These are phyloP conservation scores for Drosophila jambulina DNA, from an alignment of 1,140 invertebrate species.

Conservation along the genomic window DNA sequence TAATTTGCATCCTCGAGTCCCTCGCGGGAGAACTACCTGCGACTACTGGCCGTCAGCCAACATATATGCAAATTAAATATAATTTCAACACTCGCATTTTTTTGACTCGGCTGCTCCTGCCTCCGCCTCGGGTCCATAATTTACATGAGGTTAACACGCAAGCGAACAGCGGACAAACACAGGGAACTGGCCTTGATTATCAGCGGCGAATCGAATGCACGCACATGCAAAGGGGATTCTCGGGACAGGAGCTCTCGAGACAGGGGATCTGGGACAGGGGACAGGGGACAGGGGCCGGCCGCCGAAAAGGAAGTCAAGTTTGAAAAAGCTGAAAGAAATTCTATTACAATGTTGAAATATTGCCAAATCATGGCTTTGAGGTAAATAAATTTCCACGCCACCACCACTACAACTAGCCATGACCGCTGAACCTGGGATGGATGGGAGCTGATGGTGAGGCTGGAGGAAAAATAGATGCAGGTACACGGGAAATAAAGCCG, in stretches of 20 bases:
- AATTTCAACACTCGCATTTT: slow-evolving; percentile 81
- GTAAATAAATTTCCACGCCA: slow-evolving; percentile 81
- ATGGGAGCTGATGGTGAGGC: slow-evolving; percentile 19
- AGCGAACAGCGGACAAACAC: slow-evolving; percentile 51
- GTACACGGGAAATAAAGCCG: slow-evolving; percentile 20
- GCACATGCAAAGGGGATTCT: slow-evolving; percentile 43
- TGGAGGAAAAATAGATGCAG: slow-evolving; percentile 30
- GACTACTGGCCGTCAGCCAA: slow-evolving; percentile 39
- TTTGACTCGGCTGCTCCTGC: slow-evolving; percentile 54
- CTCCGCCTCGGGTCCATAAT: slow-evolving; percentile 66
- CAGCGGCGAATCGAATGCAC: slow-evolving; percentile 68
- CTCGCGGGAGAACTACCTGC: slow-evolving; percentile 12
- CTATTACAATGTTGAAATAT: slow-evolving; percentile 83
- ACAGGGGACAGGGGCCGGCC: slow-evolving; percentile 9
- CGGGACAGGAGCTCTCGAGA: neutral
- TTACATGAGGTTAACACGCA: slow-evolving; percentile 82
- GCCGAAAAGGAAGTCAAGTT: slow-evolving; percentile 60
- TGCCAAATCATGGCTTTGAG: slow-evolving; percentile 80
- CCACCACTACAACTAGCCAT: slow-evolving; percentile 54
- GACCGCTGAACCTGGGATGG: slow-evolving; percentile 70
- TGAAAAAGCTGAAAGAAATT: slow-evolving; percentile 69
- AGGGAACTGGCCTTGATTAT: slow-evolving; percentile 75
- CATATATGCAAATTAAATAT: slow-evolving; percentile 80
- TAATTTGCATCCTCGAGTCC: slow-evolving; percentile 49
- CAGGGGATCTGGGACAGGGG: neutral